A percentile compares a stretch with the other conserved stretches of the same genome.
Evolutionary conservation across 2,888 invertebrate species (phyloP).

Genomic region (Rhingia campestris): DNA sequence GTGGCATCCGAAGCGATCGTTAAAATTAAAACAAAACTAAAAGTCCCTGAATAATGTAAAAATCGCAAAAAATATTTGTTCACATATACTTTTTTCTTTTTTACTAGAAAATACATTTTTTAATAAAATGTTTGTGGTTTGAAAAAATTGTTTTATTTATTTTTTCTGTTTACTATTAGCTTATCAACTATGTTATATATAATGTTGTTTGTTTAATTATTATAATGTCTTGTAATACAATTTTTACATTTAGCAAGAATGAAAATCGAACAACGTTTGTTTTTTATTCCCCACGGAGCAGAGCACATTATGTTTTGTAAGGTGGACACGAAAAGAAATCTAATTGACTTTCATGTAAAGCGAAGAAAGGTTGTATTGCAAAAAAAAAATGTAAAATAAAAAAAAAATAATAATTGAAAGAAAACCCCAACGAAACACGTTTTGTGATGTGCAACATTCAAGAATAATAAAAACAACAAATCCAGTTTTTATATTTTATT

Average conservation of each 20-base stretch:
- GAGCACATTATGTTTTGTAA: conserved; percentile 74
- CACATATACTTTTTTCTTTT: conserved; percentile 24
- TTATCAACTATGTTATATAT: conserved; percentile 65
- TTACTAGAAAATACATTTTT: conserved; percentile 57
- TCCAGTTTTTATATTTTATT: conserved; percentile 74
- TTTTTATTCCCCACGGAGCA: conserved; percentile 73
- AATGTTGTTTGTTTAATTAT: conserved; percentile 23
- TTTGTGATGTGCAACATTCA: conserved; percentile 51
- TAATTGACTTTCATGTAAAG: conserved; percentile 16
- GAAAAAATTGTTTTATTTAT: conserved; percentile 70
- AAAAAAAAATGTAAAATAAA: conserved; percentile 26
- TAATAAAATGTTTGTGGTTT: conserved; percentile 68
- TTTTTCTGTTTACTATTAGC: conserved; percentile 66
- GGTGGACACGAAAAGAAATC: conserved; percentile 27
- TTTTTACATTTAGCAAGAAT: conserved; percentile 63
- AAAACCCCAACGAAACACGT: conserved; percentile 50
- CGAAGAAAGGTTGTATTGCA: conserved; percentile 25
- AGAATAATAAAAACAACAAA: conserved; percentile 75
- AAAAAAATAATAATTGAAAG: conserved; percentile 12
- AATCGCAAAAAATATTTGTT: conserved; percentile 59
- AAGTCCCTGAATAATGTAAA: conserved; percentile 59
- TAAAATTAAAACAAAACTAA: conserved; percentile 67
- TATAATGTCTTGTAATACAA: conserved; percentile 55
- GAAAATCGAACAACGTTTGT: conserved; percentile 41
- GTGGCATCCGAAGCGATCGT: conserved; percentile 61